A percentile compares a stretch with the other conserved stretches of the same genome.
Evolutionary conservation across 2,113 vertebrate genomes (phyloP).

Genomic region (Chloropsis hardwickii): DNA sequence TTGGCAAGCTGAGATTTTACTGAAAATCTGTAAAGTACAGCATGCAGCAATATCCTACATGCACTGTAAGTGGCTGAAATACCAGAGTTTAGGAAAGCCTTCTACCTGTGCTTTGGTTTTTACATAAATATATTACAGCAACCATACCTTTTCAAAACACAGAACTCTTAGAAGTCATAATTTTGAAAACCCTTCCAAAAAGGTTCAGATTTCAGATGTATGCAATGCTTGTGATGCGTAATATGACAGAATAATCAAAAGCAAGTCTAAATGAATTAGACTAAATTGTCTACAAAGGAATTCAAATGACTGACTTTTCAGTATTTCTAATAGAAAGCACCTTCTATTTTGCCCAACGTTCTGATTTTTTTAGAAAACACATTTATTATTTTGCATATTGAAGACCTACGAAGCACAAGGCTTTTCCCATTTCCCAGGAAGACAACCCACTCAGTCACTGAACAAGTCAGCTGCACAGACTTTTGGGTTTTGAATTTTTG

Average conservation of each 20-base stretch:
- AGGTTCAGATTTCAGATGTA: neutral
- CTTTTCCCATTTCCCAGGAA: neutral
- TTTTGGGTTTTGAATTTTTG: neutral
- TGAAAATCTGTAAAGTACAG: neutral
- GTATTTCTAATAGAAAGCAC: neutral
- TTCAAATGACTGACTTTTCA: neutral
- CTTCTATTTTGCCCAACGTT: neutral
- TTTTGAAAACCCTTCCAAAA: neutral
- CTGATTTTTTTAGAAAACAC: accelerated
- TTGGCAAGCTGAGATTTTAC: neutral
- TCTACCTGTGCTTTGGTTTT: neutral
- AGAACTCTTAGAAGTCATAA: neutral
- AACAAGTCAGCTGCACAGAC: neutral
- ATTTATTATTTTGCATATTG: neutral
- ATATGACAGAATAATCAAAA: neutral
- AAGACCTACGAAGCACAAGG: neutral
- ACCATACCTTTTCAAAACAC: neutral
- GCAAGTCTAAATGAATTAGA: neutral
- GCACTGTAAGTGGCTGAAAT: neutral
- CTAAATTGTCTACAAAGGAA: neutral
- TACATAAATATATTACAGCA: neutral
- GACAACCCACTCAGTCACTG: neutral
- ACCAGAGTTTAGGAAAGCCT: neutral
- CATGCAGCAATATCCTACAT: accelerated
- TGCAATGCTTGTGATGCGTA: neutral